A percentile compares a stretch with the other conserved stretches of the same genome.
These are phyloP conservation scores for Meteorus sp. DNA, from an alignment of 1,140 invertebrate species.

Conservation along the genomic window DNA sequence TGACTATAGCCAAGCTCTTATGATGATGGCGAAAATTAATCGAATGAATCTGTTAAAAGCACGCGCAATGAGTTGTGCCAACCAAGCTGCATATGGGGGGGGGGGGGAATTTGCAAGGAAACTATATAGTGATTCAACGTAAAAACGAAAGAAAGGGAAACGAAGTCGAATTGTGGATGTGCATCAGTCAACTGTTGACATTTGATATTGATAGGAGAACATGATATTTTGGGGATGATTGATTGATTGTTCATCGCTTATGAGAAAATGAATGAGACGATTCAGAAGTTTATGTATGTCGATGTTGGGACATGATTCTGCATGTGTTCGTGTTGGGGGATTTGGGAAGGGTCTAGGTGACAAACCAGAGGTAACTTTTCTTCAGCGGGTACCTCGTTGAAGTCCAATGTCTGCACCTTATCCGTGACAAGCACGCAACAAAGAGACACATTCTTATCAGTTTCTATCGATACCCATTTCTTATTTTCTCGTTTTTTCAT, in stretches of 20 bases:
- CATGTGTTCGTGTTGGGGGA: neutral
- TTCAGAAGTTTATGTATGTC: no score
- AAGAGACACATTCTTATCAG: constrained; percentile 59
- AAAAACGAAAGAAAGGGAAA: no score
- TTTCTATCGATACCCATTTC: constrained; percentile 38
- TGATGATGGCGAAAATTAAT: constrained; percentile 44
- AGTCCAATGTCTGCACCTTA: constrained; percentile 83
- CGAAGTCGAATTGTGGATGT: no score
- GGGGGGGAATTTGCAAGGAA: no score
- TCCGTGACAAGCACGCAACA: constrained; percentile 58
- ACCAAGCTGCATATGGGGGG: constrained; percentile 50
- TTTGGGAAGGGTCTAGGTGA: constrained; percentile 33
- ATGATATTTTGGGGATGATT: no score
- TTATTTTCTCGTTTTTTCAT: constrained; percentile 27
- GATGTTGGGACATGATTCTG: no score
- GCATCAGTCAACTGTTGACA: no score
- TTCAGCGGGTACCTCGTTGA: constrained; percentile 81
- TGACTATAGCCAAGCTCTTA: constrained; percentile 45
- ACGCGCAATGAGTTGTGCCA: constrained; percentile 53
- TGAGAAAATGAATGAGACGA: no score
- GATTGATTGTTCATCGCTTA: no score
- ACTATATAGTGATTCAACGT: no score
- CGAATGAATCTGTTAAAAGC: constrained; percentile 44
- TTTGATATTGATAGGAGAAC: no score
- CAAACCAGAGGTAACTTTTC: constrained; percentile 86